Evolutionary conservation across 30 jellyfish, hydroid and myxozoan genomes (phyloP).

Genomic region (Cassiopea xamachana): DNA sequence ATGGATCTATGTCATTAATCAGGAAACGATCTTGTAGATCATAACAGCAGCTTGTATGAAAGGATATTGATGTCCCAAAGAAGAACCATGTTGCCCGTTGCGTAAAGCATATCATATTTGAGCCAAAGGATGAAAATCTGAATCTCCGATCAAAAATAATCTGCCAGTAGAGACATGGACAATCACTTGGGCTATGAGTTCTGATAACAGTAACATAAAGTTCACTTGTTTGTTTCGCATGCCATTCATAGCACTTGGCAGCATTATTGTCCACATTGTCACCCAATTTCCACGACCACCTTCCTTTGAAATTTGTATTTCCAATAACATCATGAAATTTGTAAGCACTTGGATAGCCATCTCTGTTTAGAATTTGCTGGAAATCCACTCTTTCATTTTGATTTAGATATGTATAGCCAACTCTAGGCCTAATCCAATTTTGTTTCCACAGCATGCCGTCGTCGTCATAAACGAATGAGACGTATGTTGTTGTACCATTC

Average conservation of each 20-base stretch:
- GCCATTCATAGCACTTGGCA: constrained; percentile 62
- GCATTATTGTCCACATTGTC: constrained; percentile 26
- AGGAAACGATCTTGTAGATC: background rate
- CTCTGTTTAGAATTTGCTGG: background rate
- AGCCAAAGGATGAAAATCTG: constrained; percentile 9
- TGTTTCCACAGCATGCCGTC: constrained; percentile 59
- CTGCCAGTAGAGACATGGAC: constrained; percentile 61
- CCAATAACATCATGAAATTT: constrained; percentile 53
- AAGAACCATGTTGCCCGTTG: constrained; percentile 38
- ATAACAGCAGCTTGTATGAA: constrained; percentile 45
- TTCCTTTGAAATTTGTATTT: constrained; percentile 48
- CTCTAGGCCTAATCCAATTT: constrained; percentile 6
- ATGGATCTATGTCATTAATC: background rate
- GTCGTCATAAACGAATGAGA: constrained; percentile 35
- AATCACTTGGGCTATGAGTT: constrained; percentile 10
- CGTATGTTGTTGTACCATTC: constrained; percentile 53
- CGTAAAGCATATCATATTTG: constrained; percentile 14
- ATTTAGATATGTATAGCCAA: constrained; percentile 15
- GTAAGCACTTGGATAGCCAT: constrained; percentile 47
- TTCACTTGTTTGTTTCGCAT: constrained; percentile 24
- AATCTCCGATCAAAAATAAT: constrained; percentile 41
- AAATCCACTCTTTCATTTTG: background rate
- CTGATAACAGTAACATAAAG: background rate
- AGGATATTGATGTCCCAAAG: constrained; percentile 24
- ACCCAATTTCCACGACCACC: constrained; percentile 69